Evolutionary conservation across 2,113 vertebrate species (phyloP).

Genomic region (Notarius lentiginosus): DNA sequence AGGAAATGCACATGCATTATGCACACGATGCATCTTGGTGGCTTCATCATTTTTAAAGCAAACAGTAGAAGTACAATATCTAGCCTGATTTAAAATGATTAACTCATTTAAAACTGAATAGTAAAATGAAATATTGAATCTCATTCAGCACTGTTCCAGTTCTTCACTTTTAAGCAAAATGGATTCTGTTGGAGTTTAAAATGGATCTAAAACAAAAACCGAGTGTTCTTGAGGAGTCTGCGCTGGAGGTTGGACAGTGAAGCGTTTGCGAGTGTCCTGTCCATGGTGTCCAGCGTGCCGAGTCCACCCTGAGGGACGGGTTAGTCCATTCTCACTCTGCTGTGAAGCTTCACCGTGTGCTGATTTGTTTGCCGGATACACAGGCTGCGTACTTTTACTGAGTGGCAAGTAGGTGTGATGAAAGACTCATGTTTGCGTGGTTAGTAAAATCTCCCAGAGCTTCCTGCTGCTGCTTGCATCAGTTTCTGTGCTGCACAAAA

Average conservation of each 20-base stretch:
- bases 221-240: too few species aligned
- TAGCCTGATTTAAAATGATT: too few species aligned
- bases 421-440: slow-evolving; percentile 5
- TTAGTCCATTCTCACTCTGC: background rate
- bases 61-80: background rate
- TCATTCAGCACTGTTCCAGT: background rate
- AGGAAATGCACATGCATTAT: too few species aligned
- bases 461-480: background rate
- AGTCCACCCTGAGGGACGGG: background rate
- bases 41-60: background rate
- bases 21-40: background rate
- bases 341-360: slow-evolving; percentile 3
- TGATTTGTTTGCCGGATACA: slow-evolving; percentile 19
- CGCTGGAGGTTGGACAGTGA: background rate
- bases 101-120: too few species aligned
- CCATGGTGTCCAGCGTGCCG: background rate
- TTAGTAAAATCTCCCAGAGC: background rate
- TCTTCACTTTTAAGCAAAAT: background rate
- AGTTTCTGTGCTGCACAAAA: background rate
- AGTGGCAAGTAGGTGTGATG: slow-evolving; percentile 20
- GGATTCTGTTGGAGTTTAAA: background rate
- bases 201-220: background rate
- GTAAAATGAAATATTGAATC: background rate
- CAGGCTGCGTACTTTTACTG: background rate
- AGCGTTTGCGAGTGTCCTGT: background rate